Evolutionary conservation across 2,113 vertebrate species (phyloP).

Genomic region (Centropus unirufus): DNA sequence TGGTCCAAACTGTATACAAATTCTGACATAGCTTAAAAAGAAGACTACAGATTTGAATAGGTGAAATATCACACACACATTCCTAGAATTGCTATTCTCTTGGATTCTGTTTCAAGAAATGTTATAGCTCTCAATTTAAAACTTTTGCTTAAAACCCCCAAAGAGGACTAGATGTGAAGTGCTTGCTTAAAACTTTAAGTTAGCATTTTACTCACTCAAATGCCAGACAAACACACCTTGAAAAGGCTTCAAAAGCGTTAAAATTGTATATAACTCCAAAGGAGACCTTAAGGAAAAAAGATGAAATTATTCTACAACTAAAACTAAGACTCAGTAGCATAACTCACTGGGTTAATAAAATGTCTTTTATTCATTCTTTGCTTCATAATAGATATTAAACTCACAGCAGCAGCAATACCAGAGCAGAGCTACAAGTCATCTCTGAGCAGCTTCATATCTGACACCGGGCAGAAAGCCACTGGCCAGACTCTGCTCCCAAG

Average conservation of each 20-base stretch:
- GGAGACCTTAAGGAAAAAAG: neutral
- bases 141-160: neutral
- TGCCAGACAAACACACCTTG: neutral
- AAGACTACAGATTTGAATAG: neutral
- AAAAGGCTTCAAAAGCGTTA: neutral
- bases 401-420: neutral
- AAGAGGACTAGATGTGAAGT: neutral
- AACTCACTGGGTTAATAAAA: neutral
- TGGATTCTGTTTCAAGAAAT: neutral
- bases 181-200: neutral
- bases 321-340: neutral
- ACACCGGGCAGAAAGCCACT: fast-evolving
- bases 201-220: neutral
- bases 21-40: neutral
- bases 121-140: neutral
- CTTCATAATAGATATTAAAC: neutral
- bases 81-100: neutral
- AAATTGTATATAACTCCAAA: neutral
- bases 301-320: fast-evolving
- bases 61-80: neutral
- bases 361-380: neutral
- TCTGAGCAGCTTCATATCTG: neutral
- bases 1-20: neutral
- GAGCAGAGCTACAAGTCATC: neutral
- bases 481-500: neutral